Evolutionary conservation across 2,888 invertebrate species (phyloP).

Genomic region (Drosophila neonasuta): DNA sequence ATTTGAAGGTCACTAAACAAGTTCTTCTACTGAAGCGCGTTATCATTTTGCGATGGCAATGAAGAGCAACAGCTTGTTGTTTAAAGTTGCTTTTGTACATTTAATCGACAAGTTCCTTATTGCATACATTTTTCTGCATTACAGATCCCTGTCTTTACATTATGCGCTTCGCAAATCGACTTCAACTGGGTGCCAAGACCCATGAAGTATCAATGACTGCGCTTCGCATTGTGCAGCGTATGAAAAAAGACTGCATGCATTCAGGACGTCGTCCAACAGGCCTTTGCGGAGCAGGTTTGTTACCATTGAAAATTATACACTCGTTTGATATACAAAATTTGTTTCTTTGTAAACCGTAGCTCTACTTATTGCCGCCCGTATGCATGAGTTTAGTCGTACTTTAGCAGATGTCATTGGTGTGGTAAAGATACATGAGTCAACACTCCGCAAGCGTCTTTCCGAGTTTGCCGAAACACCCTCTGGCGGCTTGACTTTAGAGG

Average conservation of each 20-base stretch:
- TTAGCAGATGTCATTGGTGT: constrained; percentile 95
- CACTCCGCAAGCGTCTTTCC: constrained; percentile 92
- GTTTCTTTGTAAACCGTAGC: constrained; percentile 84
- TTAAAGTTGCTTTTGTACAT: constrained; percentile 2
- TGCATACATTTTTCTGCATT: constrained; percentile 9
- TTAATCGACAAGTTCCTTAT: constrained; percentile 42
- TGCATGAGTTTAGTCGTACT: constrained; percentile 95
- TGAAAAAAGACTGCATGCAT: constrained; percentile 99
- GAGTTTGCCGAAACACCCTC: constrained; percentile 99
- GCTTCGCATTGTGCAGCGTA: constrained; percentile 94
- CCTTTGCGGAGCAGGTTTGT: constrained; percentile 96
- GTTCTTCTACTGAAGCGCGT: constrained; percentile 60
- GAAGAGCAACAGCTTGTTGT: constrained; percentile 8
- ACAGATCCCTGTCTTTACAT: constrained; percentile 98
- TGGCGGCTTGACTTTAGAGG: constrained; percentile 95
- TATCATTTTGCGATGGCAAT: constrained; percentile 37
- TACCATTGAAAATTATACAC: neutral
- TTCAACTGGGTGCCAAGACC: constrained; percentile 95
- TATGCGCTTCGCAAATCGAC: constrained; percentile 94
- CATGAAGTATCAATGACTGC: constrained; percentile 98
- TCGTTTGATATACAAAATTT: neutral
- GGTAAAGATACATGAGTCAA: constrained; percentile 97
- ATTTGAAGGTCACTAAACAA: constrained; percentile 72
- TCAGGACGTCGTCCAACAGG: constrained; percentile 98
- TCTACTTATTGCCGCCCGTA: constrained; percentile 94